Percentiles rank a stretch among this genome's conserved stretches.
Conservation (phyloP, 2,113 vertebrate genomes). For the Sinocyclocheilus maitianheensis region DNA sequence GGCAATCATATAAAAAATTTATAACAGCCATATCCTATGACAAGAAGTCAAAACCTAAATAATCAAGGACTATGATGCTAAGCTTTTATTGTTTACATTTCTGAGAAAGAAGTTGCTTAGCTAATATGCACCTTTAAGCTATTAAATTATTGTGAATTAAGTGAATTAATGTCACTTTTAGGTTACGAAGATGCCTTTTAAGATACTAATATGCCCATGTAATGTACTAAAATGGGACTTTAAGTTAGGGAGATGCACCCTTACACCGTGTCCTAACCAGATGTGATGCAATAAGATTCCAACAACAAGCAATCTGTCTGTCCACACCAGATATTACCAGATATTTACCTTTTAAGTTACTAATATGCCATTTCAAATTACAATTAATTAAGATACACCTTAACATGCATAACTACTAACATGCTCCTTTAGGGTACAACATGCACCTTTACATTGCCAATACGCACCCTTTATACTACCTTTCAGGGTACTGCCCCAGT, state of each 20-base stretch:
- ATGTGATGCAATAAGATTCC: neutral
- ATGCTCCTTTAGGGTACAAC: neutral
- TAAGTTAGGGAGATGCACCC: too few relatives aligned
- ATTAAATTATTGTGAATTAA: too few relatives aligned
- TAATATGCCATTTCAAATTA: neutral
- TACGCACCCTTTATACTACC: neutral
- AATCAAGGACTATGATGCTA: neutral
- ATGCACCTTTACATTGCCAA: neutral
- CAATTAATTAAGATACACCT: neutral
- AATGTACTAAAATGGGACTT: too few relatives aligned
- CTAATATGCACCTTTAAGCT: too few relatives aligned
- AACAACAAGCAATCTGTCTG: too few relatives aligned
- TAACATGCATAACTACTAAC: neutral
- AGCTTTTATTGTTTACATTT: constrained; percentile 8
- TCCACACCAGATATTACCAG: too few relatives aligned
- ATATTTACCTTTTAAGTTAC: too few relatives aligned
- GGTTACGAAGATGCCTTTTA: too few relatives aligned
- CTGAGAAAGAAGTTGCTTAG: neutral
- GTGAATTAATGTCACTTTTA: too few relatives aligned
- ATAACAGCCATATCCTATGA: neutral
- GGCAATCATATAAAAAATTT: neutral
- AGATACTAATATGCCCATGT: too few relatives aligned
- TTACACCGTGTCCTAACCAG: too few relatives aligned
- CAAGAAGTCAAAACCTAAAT: neutral
- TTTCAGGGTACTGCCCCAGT: neutral